Evolutionary conservation across 1,140 invertebrate species (phyloP), one percentile per base, ranked within the genome.

Genomic region (Zaprionus davidi): DNA sequence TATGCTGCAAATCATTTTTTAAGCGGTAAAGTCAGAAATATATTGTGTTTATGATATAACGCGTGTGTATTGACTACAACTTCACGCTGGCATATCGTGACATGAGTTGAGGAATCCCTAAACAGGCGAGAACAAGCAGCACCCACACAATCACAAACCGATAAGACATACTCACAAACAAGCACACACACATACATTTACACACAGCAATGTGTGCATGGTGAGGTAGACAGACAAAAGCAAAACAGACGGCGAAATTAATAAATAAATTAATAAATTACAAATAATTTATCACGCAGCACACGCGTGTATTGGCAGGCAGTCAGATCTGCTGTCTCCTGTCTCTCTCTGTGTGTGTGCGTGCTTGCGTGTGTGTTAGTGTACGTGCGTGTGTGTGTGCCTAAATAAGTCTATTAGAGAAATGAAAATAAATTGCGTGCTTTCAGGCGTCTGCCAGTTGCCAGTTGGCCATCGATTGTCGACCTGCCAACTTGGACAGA

Each of bases 391-490:
- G 51, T 57, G 26, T 76, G 46, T 55, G 71, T 68, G 76, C 62
- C 85, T 90, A 86, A 86, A 90, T 90, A 90, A 90, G 86, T 90
- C 85, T 90, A 90, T 90, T 90, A 90, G 82, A 90, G 79, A 80
- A 90, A 90, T 90, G 85, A 90, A 90, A 90, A 90, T 86, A 90
- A 85, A 90, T 90, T 90, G 86, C 86, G 86, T 90, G 85, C 86
- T 90, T 86, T 81, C 81, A 81, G 81, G 55, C 65, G 71, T 41
- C 83, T 84, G 80, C 82, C 81, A 80, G 75, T 82, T 78, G 79
- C 76, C 77, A 80, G 62, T 49, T 62, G 78, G 59, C 81, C 80
- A 87, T 87, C 81, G 80, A 87, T 83, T 87, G 78, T 75, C 78
- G 71, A 87, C 65, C 87, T 90, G 84, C 84, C 85, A 88, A 90